A percentile compares a stretch with the other conserved stretches of the same genome.
These are phyloP conservation scores for Hypomecis atomaria DNA, from an alignment of 2,888 invertebrate genomes.

Conservation along the genomic window DNA sequence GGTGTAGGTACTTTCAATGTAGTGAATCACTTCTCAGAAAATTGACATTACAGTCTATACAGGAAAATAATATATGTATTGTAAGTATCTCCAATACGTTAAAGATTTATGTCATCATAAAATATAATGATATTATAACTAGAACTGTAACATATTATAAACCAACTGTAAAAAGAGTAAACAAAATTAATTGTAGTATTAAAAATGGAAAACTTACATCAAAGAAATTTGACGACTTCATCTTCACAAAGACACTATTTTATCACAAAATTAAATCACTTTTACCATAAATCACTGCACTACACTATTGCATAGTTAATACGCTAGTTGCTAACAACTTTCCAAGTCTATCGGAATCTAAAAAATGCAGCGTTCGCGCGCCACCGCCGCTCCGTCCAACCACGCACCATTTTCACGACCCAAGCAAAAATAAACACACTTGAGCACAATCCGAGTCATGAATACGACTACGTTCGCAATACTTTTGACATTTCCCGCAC, in stretches of 20 bases:
- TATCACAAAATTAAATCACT: slow-evolving; percentile 41
- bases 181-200: not conserved
- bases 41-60: slow-evolving; percentile 12
- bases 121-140: too few relatives aligned
- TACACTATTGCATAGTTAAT: slow-evolving; percentile 52
- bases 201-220: slow-evolving; percentile 57
- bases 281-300: slow-evolving; percentile 47
- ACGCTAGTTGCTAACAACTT: slow-evolving; percentile 58
- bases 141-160: too few relatives aligned
- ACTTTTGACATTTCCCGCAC: slow-evolving; percentile 60
- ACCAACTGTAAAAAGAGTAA: not conserved
- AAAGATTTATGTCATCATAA: too few relatives aligned
- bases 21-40: slow-evolving; percentile 34
- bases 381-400: slow-evolving; percentile 50
- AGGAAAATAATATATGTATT: slow-evolving; percentile 15
- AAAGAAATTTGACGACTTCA: slow-evolving; percentile 50
- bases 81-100: too few relatives aligned
- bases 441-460: slow-evolving; percentile 40
- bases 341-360: slow-evolving; percentile 66
- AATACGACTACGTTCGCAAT: slow-evolving; percentile 52
- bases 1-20: slow-evolving; percentile 23
- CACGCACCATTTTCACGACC: slow-evolving; percentile 57
- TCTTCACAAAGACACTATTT: slow-evolving; percentile 47
- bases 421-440: slow-evolving; percentile 45
- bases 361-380: slow-evolving; percentile 61